Conservation (phyloP, 2,797 vertebrate genomes). For the Gephyroberyx darwinii region DNA sequence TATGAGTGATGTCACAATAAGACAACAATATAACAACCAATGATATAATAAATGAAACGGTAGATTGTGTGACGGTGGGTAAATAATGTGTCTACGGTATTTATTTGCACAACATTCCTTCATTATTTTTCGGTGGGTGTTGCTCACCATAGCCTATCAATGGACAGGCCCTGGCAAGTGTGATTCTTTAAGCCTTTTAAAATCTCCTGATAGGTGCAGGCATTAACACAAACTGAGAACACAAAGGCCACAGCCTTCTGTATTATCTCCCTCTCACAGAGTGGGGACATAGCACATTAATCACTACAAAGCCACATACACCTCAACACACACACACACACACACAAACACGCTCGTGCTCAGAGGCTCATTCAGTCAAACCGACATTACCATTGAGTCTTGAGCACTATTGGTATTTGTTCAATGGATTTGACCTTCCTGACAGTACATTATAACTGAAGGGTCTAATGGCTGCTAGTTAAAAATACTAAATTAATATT, state of each 20-base stretch:
- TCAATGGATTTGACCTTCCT: constrained; percentile 64
- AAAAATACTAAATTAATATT: constrained; percentile 74
- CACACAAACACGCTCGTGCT: constrained; percentile 16
- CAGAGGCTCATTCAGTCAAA: constrained; percentile 50
- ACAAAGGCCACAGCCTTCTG: constrained; percentile 80
- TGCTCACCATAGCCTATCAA: constrained; percentile 3
- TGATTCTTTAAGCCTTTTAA: constrained; percentile 63
- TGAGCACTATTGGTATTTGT: constrained; percentile 59
- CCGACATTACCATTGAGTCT: constrained; percentile 39
- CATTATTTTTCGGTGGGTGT: neutral
- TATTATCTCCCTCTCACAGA: constrained; percentile 82
- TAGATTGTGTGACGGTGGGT: neutral
- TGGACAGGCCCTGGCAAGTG: constrained; percentile 37
- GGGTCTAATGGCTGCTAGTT: constrained; percentile 59
- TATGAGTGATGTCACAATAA: too few relatives aligned
- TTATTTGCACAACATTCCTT: neutral
- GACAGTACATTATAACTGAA: constrained; percentile 44
- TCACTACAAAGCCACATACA: constrained; percentile 73
- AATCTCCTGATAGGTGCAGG: constrained; percentile 76
- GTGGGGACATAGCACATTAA: constrained; percentile 77
- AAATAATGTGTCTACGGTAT: neutral
- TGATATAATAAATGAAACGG: neutral
- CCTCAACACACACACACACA: constrained; percentile 37
- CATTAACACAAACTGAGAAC: constrained; percentile 78
- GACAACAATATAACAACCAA: too few relatives aligned